Evolutionary conservation across 2,888 invertebrate species (phyloP), one percentile per base, ranked within the genome.

Genomic region (Tyria jacobaeae): DNA sequence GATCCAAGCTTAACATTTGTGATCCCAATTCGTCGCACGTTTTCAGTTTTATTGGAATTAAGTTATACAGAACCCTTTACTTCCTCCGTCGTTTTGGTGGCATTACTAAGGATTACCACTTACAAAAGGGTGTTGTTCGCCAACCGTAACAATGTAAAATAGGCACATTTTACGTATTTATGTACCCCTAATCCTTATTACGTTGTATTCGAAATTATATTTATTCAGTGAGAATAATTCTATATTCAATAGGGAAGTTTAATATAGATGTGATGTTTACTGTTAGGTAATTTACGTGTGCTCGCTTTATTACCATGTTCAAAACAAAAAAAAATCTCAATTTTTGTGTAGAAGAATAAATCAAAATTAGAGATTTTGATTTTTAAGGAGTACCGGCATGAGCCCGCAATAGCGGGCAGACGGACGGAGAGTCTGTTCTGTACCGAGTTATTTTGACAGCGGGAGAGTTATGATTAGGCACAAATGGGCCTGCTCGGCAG

Each of bases 11-110:
- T 73, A 77, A 72, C 71, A 64, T 56, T 52, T 9, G 70, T 63
- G 71, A 82, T 83, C 76, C 76, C 77, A 72, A 92, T 92, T 89
- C 92, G 76, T 79, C 71, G 80, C 92, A 92, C 92, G 92, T 90
- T 83, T 86, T 73, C 76, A 86, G 88, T 90, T 91, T 90, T 90
- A 91, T 91, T 89, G 88, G 91, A 87, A 90, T 91, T 92, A 92
- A 91, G 89, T 86, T 85, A 81, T 84, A 82, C 78, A 68, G 86
- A 90, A 90, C 91, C 92, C 92, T 91, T 92, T 86, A 80, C 79
- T 81, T 81, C 83, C 81, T 84, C 83, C 82, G 83, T 81, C 88
- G 79, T 87, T 89, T 88, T 85, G 82, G 79, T 79, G 76, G 90
- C 81, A 84, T 91, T 88, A 87, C 79, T 62, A 63, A 70, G 89